Evolutionary conservation across 2,797 vertebrate genomes (phyloP), one percentile per base, ranked within the genome.

Genomic region (Gila robusta): DNA sequence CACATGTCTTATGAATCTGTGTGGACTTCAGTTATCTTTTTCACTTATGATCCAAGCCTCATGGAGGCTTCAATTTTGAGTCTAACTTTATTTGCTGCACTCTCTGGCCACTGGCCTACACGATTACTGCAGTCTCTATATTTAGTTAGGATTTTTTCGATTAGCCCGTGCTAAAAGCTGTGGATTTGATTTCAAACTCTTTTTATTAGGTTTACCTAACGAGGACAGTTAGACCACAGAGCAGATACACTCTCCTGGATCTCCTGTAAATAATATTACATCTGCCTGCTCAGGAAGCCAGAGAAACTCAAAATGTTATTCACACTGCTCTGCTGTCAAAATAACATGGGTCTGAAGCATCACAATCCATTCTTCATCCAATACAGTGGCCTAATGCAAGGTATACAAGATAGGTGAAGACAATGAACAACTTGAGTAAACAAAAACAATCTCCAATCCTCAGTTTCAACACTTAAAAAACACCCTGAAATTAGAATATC

Each of bases 121-220:
- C 82, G 87, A 93, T 91, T 84, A 86, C 85, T 81, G 88, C 89
- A 86, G 90, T 89, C 92, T 86, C 86, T 88, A 89, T 90, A 92
- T 95, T 90, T 90, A 91, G 90, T 94, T 93, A 90, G 91, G 89
- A 89, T 87, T 87, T 88, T 94, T 94, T 86, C 88, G 91, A 88
- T 90, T 84, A 89, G 87, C 82, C 91, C 23, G 74, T 88, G 91
- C 94, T 95, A 93, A 96, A 95, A 96, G 94, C 90, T 72, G 76
- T 82, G 89, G 91, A 95, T 95, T 94, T 86, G 90, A 95, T 95
- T 95, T 94, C 87, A 76, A 90, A 84, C 88, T 90, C 87, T 78
- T 96, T 94, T 94, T 93, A 95, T 95, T 93, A 93, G 89, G 93
- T 95, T 96, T 92, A 91, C 88, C 90, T 94, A 94, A 95, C 88